phyloP scores from a whole-genome alignment of 2,888 invertebrate species.

The Anoncus sp. region DNA sequence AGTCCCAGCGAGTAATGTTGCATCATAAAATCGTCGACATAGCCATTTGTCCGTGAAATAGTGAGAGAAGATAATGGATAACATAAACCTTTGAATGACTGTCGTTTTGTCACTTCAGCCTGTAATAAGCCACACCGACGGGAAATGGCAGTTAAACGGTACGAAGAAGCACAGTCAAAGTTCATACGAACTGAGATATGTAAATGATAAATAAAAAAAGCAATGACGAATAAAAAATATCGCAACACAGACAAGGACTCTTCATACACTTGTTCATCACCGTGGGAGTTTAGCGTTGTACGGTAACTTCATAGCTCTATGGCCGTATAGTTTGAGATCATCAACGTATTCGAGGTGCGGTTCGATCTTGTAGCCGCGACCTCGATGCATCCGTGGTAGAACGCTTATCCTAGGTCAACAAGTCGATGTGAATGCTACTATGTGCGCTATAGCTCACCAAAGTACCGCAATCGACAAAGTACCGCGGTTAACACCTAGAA shows the following conservation, averaged over 20 bases:
- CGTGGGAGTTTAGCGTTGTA: slow-evolving; percentile 8
- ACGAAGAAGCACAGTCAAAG: slow-evolving; percentile 5
- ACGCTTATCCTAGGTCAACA: slow-evolving; percentile 36
- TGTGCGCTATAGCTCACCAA: slow-evolving; percentile 10
- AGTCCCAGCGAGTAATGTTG: neutral
- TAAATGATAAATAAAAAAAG: slow-evolving; percentile 3
- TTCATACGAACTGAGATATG: neutral
- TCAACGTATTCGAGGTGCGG: slow-evolving; percentile 56
- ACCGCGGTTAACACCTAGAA: slow-evolving; percentile 21
- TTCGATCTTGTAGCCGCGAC: slow-evolving; percentile 53
- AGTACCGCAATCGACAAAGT: slow-evolving; percentile 52
- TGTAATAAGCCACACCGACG: slow-evolving; percentile 11
- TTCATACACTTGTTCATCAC: slow-evolving; percentile 3
- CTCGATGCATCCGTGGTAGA: slow-evolving; percentile 45
- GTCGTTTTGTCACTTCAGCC: slow-evolving; percentile 1
- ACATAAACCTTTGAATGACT: slow-evolving; percentile 5
- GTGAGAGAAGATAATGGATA: neutral
- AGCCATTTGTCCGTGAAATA: neutral
- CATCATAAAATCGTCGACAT: slow-evolving; percentile 15
- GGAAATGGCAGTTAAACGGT: slow-evolving; percentile 1
- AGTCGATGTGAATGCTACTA: slow-evolving; percentile 14
- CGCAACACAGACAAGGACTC: slow-evolving; percentile 2
- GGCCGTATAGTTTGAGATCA: slow-evolving; percentile 26
- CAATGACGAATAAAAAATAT: neutral
- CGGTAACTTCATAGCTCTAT: slow-evolving; percentile 18